Evolutionary conservation across 2,888 invertebrate species (phyloP).

Genomic region (Sepiola atlantica): DNA sequence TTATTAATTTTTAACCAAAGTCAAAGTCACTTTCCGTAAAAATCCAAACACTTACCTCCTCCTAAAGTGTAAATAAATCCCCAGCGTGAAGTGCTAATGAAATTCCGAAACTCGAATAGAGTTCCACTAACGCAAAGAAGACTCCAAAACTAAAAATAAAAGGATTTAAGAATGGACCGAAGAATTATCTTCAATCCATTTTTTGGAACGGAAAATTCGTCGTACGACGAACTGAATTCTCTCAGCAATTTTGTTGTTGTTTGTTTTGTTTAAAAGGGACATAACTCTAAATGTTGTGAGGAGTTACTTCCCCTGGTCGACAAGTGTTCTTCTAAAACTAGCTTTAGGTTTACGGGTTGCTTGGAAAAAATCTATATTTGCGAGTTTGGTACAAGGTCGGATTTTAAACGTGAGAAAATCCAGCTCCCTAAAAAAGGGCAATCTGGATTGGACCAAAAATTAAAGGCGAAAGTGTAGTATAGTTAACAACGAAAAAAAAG

Average conservation of each 20-base stretch:
- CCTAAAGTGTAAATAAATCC: background rate
- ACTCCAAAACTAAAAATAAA: background rate
- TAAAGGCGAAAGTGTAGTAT: too few relatives aligned
- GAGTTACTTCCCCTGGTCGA: too few relatives aligned
- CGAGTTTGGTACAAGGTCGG: too few relatives aligned
- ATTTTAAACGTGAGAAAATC: too few relatives aligned
- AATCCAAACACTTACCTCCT: background rate
- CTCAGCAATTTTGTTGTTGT: too few relatives aligned
- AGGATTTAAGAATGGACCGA: background rate
- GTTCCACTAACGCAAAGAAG: background rate
- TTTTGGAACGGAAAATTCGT: background rate
- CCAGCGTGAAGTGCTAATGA: background rate
- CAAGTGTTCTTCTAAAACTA: too few relatives aligned
- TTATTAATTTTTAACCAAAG: background rate
- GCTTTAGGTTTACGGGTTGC: too few relatives aligned
- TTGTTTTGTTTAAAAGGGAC: background rate
- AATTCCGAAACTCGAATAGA: background rate
- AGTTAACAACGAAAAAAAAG: too few relatives aligned
- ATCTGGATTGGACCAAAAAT: too few relatives aligned
- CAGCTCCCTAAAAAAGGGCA: too few relatives aligned
- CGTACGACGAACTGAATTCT: background rate
- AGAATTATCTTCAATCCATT: background rate
- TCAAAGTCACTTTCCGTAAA: background rate
- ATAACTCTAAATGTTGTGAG: too few relatives aligned
- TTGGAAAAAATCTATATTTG: too few relatives aligned